A percentile compares a stretch with the other conserved stretches of the same genome.
Conservation (phyloP, 2,888 invertebrate species). For the Dusona sp. region DNA sequence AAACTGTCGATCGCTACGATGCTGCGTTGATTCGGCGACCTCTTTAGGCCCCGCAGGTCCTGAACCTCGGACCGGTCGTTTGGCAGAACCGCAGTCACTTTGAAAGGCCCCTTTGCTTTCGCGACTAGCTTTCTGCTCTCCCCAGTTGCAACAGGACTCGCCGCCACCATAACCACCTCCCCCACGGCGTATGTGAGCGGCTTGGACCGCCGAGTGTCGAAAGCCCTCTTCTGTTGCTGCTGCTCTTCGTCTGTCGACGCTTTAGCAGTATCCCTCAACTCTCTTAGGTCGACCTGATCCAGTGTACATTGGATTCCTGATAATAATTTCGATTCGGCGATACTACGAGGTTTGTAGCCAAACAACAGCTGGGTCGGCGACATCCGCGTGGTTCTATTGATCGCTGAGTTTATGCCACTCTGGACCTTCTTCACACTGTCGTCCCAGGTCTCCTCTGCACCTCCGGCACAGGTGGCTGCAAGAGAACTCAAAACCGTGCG, state of each 20-base stretch:
- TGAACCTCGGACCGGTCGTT: constrained; percentile 68
- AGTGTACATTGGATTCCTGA: constrained; percentile 50
- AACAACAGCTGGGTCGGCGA: constrained; percentile 19
- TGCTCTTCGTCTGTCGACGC: constrained; percentile 50
- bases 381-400: too few relatives aligned
- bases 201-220: constrained; percentile 53
- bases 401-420: constrained; percentile 9
- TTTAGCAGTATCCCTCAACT: constrained; percentile 54
- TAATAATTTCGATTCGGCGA: constrained; percentile 51
- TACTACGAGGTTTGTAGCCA: constrained; percentile 32
- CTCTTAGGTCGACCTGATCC: constrained; percentile 60
- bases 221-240: constrained; percentile 40
- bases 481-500: not conserved
- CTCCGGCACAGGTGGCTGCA: constrained; percentile 51
- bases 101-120: constrained; percentile 71
- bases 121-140: constrained; percentile 69
- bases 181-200: constrained; percentile 53
- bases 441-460: constrained; percentile 69
- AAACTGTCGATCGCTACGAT: constrained; percentile 33
- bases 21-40: constrained; percentile 19
- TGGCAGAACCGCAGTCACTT: constrained; percentile 68
- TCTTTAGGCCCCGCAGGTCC: not conserved
- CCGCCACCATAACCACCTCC: constrained; percentile 70
- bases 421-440: constrained; percentile 61
- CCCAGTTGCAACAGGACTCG: constrained; percentile 68